These are phyloP conservation scores for Muntiacus reevesi DNA, from an alignment of 2,113 vertebrate genomes.

Conservation along the genomic window DNA sequence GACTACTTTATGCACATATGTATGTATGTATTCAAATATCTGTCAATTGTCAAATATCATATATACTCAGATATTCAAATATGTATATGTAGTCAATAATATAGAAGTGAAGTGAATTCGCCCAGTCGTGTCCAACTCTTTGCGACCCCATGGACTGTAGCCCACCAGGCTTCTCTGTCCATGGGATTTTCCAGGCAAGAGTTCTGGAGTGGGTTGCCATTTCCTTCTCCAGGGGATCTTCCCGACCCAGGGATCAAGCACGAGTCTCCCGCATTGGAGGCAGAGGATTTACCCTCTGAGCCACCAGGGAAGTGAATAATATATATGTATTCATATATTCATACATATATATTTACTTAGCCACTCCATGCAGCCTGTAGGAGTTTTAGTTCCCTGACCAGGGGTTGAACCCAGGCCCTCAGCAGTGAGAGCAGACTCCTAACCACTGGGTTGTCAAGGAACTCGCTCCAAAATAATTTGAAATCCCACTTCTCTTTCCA, in stretches of 20 bases:
- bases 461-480: background rate
- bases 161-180: too few relatives aligned
- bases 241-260: too few relatives aligned
- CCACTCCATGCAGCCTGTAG: background rate
- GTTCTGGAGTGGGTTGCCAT: too few relatives aligned
- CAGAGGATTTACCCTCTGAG: too few relatives aligned
- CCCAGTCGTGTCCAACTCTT: too few relatives aligned
- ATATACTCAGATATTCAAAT: background rate
- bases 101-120: too few relatives aligned
- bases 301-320: too few relatives aligned
- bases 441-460: background rate
- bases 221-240: too few relatives aligned
- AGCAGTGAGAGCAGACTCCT: background rate
- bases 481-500: background rate
- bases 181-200: too few relatives aligned
- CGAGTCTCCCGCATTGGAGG: too few relatives aligned
- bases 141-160: too few relatives aligned
- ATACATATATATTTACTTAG: background rate
- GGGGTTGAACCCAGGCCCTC: background rate
- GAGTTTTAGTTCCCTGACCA: background rate
- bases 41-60: background rate
- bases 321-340: background rate
- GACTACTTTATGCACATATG: rapidly evolving
- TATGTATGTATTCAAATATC: background rate
- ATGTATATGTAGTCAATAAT: background rate